Base-by-base conservation (phyloP, 2,113 vertebrate genomes). In the Todiramphus saurophagus region DNA sequence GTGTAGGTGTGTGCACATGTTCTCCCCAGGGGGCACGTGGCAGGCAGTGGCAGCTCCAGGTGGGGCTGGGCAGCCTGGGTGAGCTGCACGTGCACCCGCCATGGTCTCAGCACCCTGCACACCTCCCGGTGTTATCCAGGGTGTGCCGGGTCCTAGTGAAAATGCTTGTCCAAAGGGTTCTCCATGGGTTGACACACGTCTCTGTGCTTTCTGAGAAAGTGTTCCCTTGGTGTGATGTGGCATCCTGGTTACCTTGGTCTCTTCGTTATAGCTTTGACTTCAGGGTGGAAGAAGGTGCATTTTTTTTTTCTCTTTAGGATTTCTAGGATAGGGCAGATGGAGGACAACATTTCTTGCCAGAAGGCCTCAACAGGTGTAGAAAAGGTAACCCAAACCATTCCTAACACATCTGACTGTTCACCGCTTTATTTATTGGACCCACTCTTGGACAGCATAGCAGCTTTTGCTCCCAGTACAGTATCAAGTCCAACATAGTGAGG, bases 41-140 rank as follows among this genome's bases (percentile, higher is more conserved):
- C 95, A 96, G 89, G 93, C 89, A 81, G 63, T 72, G 89, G 73
- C 93, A 93, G 82, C 93, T 92, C 85, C 15, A 2, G 43, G 67
- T 28, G 83, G 88, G 91, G 91, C 73, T 58, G 67, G 50, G 87
- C 48, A 77, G 70, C 87, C 87, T n/a, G 64, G 62, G 30, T 30
- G 30, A 70, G 83, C 66, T 64, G 24, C 21, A 1, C 3, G 5
- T 16, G 46, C 39, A 12, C 70, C 33, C 13, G 0, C 53, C 5
- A 1, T 60, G 76, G 39, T 31, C 81, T 89, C 81, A 33, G 85
- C 62, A 25, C 55, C 60, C 72, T 59, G 23, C 50, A 6, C 8
- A 6, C 28, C 59, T 83, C 76, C 50, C 2, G 0, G 0, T 4
- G 3, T 21, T 19, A 68, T 12, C 48, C 62, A 28, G 28, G 11